Percentiles rank a stretch among this genome's conserved stretches.
These are phyloP conservation scores for Hiodon tergisus DNA, from an alignment of 2,113 vertebrate genomes.

Conservation along the genomic window DNA sequence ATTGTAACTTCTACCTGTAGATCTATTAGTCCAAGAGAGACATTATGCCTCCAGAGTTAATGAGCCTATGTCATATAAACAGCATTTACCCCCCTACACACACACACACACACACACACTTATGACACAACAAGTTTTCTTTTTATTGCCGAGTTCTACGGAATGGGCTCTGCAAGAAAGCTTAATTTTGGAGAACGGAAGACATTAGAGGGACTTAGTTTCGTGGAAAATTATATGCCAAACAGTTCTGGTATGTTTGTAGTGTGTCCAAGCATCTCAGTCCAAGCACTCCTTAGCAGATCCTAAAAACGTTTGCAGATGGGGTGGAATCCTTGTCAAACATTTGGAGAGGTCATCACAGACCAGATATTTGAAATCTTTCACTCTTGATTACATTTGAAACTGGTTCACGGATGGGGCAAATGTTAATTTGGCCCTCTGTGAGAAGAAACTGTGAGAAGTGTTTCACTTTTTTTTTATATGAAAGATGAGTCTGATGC, in stretches of 20 bases:
- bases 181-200: slow-evolving; percentile 51
- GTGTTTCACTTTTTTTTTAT: slow-evolving; percentile 5
- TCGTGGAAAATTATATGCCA: slow-evolving; percentile 56
- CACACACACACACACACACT: slow-evolving; percentile 51
- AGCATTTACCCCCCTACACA: slow-evolving; percentile 40
- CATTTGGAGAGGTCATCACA: slow-evolving; percentile 47
- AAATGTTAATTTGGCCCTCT: slow-evolving; percentile 5
- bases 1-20: slow-evolving; percentile 39
- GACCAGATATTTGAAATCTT: slow-evolving; percentile 34
- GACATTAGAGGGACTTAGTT: slow-evolving; percentile 54
- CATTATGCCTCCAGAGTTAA: slow-evolving; percentile 39
- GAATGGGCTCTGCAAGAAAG: slow-evolving; percentile 43
- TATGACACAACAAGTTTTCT: slow-evolving; percentile 34
- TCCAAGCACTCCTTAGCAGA: slow-evolving; percentile 40
- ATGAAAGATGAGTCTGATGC: not conserved
- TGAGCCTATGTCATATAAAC: slow-evolving; percentile 44
- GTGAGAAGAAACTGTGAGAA: not conserved
- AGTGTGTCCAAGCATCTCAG: slow-evolving; percentile 44
- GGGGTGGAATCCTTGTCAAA: slow-evolving; percentile 43
- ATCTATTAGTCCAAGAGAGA: slow-evolving; percentile 42
- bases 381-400: slow-evolving; percentile 34
- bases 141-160: slow-evolving; percentile 44
- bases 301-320: slow-evolving; percentile 56
- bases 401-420: slow-evolving; percentile 14
- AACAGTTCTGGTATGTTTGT: slow-evolving; percentile 54